These are phyloP conservation scores for Pelobates cultripes DNA, from an alignment of 2,797 vertebrate species.

Conservation along the genomic window DNA sequence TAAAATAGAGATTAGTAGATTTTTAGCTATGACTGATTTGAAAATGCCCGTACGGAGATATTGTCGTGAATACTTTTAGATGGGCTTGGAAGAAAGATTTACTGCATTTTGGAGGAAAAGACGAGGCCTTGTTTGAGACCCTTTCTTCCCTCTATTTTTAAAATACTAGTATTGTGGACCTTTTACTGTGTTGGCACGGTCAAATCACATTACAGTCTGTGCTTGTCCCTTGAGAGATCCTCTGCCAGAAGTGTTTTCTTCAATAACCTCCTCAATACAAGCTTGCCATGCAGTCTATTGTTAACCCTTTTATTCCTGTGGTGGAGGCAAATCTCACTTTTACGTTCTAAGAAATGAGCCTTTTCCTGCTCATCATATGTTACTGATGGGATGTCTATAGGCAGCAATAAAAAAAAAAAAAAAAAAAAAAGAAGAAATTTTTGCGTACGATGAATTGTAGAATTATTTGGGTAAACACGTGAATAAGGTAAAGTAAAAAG, in stretches of 20 bases:
- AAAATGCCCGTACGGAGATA: no score
- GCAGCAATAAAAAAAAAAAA: background rate
- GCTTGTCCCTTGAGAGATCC: slow-evolving; percentile 15
- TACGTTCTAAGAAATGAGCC: background rate
- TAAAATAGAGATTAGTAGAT: no score
- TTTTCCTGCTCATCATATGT: background rate
- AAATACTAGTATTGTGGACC: slow-evolving; percentile 11
- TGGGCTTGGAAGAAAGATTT: background rate
- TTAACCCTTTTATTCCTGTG: slow-evolving; percentile 23
- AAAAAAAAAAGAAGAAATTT: background rate
- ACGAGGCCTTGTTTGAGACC: no score
- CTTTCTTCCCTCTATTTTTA: no score
- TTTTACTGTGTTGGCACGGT: slow-evolving; percentile 40
- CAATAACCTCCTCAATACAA: slow-evolving; percentile 14
- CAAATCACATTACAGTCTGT: slow-evolving; percentile 45
- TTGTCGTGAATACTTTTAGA: no score
- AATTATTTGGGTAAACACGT: no score
- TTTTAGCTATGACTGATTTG: no score
- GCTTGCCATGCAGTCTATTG: slow-evolving; percentile 5
- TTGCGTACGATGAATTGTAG: no score
- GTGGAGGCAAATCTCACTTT: background rate
- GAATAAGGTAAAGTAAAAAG: no score
- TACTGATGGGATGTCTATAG: background rate
- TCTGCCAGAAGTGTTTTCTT: slow-evolving; percentile 45
- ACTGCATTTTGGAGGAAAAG: background rate